A percentile compares a stretch with the other conserved stretches of the same genome.
phyloP scores from a whole-genome alignment of 2,888 invertebrate genomes.

The Rhagonycha lutea region DNA sequence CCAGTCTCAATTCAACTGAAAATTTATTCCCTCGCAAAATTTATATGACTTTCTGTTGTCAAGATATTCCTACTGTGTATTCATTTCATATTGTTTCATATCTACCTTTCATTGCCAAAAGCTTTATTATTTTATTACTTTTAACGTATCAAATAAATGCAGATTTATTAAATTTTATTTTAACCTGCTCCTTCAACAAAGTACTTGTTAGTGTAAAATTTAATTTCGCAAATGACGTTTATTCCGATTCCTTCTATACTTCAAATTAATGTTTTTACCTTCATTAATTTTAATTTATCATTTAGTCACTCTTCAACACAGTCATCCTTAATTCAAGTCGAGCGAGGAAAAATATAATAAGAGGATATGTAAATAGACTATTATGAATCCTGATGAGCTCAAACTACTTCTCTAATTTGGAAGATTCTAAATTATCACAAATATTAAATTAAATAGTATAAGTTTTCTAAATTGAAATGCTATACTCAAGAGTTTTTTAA shows the following conservation, averaged over 20 bases:
- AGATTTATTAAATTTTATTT: not conserved
- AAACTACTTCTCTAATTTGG: too few species aligned
- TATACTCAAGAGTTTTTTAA: too few species aligned
- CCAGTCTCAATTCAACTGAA: constrained; percentile 45
- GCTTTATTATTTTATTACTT: constrained; percentile 25
- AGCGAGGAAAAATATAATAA: too few species aligned
- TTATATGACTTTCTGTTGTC: constrained; percentile 43
- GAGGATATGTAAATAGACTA: too few species aligned
- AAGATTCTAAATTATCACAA: too few species aligned
- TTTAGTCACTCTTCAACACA: not conserved
- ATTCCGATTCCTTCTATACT: not conserved
- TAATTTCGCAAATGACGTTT: not conserved
- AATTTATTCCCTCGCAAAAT: constrained; percentile 46
- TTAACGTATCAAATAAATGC: not conserved
- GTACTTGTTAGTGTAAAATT: not conserved
- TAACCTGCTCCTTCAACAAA: not conserved
- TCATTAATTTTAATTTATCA: not conserved
- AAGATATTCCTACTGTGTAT: constrained; percentile 31
- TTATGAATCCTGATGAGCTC: too few species aligned
- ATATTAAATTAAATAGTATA: too few species aligned
- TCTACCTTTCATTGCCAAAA: constrained; percentile 30
- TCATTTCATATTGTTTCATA: constrained; percentile 19
- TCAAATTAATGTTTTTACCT: not conserved
- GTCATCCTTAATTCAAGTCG: not conserved
- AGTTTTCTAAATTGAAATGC: too few species aligned